Base-by-base conservation (phyloP, 2,797 vertebrate species). In the Vireo griseus region DNA sequence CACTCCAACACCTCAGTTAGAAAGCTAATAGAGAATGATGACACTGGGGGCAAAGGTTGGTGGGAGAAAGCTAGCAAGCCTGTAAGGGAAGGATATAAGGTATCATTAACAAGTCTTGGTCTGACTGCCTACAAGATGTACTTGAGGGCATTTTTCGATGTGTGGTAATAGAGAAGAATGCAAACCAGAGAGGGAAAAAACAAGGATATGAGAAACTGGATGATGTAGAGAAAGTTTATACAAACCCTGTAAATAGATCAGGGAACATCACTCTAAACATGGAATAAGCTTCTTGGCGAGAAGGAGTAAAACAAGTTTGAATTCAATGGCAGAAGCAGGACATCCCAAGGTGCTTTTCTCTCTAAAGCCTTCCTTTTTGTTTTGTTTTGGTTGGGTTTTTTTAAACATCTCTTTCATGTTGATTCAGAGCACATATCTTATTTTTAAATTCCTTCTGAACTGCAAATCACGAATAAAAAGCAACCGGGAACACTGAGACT, bases 381-480 rank as follows among this genome's bases (percentile, higher is more conserved):
- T 80, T 55, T 69, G 14, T 28, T 65, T 54, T 28, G 17, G 12
- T 40, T 40, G 16, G 35, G 8, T 2, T 29, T 61, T 48, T 57
- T 48, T 3, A 24, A 71, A 76, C 13, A 31, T 26, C 24, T 83
- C 20, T 65, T 81, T 65, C 25, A 55, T 18, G 44, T 13, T 51
- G 62, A 88, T 84, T 86, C 69, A 88, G 62, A 90, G 47, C 28
- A 79, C 16, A 16, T 24, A 69, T 7, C 25, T 48, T 81, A 72
- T 55, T 95, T 95, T 94, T 51, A 86, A 16, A 69, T 59, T 90
- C 61, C 37, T 81, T 79, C 86, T 79, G 69, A 94, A 87, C 48
- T 79, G 63, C 37, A 92, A 85, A 68, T 87, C 28, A 73, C 1
- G 6, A 93, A 61, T 37, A 54, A 90, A 86, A 26, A 51, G 57